A percentile compares a stretch with the other conserved stretches of the same genome.
phyloP scores from a whole-genome alignment of 2,113 vertebrate genomes.

The Marcusenius ussheri region DNA sequence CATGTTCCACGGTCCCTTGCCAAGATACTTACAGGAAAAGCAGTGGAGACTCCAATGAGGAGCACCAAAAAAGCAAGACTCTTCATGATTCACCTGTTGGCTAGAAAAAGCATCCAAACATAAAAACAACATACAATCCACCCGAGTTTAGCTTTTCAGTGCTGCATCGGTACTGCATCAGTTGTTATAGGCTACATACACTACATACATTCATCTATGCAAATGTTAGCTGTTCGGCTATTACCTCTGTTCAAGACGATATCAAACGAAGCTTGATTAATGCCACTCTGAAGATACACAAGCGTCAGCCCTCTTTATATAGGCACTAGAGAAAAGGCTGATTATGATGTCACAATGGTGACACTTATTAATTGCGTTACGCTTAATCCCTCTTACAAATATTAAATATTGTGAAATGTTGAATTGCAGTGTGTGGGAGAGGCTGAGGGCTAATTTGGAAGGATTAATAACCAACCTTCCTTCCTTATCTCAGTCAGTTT shows the following conservation, averaged over 20 bases:
- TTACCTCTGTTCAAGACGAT: neutral
- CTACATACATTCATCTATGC: neutral
- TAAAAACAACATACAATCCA: neutral
- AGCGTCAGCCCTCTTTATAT: neutral
- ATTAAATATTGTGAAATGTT: slow-evolving; percentile 25
- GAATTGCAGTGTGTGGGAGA: neutral
- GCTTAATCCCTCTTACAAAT: neutral
- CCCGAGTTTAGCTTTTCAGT: neutral
- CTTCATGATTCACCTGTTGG: slow-evolving; percentile 47
- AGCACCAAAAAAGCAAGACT: slow-evolving; percentile 36
- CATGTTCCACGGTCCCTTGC: neutral
- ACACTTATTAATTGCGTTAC: neutral
- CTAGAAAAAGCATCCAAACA: slow-evolving; percentile 13
- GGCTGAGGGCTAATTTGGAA: neutral
- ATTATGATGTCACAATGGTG: neutral
- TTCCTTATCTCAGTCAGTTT: neutral
- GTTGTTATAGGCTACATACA: neutral
- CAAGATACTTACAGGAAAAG: slow-evolving; percentile 41
- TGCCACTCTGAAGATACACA: neutral
- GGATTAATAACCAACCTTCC: neutral
- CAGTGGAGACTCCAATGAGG: slow-evolving; percentile 42
- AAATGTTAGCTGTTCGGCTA: neutral
- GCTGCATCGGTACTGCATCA: neutral
- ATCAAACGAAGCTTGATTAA: neutral
- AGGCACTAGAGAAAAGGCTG: neutral